These are phyloP conservation scores for Platysteira castanea DNA, from an alignment of 2,113 vertebrate species.

Conservation along the genomic window DNA sequence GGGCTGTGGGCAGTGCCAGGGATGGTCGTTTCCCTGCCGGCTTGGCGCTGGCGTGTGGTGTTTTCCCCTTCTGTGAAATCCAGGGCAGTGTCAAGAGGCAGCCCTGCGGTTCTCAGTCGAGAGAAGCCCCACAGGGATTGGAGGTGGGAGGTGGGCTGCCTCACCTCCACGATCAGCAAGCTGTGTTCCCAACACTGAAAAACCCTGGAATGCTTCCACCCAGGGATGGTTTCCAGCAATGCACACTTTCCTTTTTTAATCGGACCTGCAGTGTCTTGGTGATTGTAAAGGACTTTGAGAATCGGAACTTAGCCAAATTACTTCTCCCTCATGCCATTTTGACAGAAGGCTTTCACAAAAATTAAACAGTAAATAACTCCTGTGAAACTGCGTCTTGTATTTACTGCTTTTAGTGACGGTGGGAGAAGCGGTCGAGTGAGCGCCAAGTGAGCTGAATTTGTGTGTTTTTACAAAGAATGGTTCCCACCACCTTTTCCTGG, in stretches of 20 bases:
- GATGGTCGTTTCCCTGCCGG: not conserved
- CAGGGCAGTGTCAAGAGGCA: not conserved
- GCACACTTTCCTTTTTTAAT: conserved; percentile 33
- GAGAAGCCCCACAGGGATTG: not conserved
- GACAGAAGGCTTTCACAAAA: conserved; percentile 53
- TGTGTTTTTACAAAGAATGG: not conserved
- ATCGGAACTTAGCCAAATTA: not conserved
- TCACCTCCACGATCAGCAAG: not conserved
- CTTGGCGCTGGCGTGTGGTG: not conserved
- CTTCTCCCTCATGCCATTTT: conserved; percentile 25
- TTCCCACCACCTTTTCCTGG: not conserved
- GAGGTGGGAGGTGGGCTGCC: not conserved
- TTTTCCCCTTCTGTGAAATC: not conserved
- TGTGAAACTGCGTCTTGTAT: conserved; percentile 18
- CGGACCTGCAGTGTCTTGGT: conserved; percentile 43
- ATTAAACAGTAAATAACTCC: conserved; percentile 41
- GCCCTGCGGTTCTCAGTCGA: not conserved
- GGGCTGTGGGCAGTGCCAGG: not conserved
- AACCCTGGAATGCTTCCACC: conserved; percentile 27
- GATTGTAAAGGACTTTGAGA: conserved; percentile 24
- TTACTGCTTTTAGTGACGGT: not conserved
- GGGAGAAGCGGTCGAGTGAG: not conserved
- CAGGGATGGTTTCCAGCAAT: conserved; percentile 38
- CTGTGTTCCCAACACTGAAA: not conserved
- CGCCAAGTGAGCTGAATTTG: not conserved